These are phyloP conservation scores for Sarcophaga subvicina DNA, from an alignment of 2,888 invertebrate genomes.

Conservation along the genomic window DNA sequence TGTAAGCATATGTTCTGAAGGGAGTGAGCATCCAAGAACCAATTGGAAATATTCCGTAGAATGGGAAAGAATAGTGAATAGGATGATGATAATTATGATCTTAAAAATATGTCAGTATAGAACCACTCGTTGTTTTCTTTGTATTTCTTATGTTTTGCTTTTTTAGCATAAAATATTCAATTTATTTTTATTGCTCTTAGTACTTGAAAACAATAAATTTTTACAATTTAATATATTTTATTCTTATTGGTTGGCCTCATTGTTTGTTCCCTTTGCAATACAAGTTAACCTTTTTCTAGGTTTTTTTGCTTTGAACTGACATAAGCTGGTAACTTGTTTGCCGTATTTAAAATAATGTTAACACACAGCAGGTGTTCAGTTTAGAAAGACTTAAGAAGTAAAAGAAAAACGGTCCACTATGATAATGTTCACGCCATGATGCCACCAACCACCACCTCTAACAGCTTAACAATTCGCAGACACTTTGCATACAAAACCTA, in stretches of 20 bases:
- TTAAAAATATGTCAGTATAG: no score
- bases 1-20: no score
- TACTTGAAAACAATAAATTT: conserved; percentile 59
- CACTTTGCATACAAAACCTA: conserved; percentile 42
- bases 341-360: conserved; percentile 62
- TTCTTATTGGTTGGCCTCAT: neutral
- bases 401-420: conserved; percentile 43
- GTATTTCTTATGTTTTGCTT: neutral
- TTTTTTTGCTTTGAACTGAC: neutral
- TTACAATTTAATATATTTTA: conserved; percentile 40
- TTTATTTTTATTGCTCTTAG: conserved; percentile 12
- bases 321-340: conserved; percentile 51
- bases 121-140: no score
- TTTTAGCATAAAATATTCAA: neutral
- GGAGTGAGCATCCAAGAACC: no score
- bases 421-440: conserved; percentile 69
- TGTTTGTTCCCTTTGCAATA: conserved; percentile 24
- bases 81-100: no score
- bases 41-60: no score
- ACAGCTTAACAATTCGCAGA: neutral
- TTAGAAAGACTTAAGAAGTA: conserved; percentile 4
- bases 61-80: no score
- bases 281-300: conserved; percentile 33
- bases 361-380: conserved; percentile 66
- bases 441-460: conserved; percentile 31